A percentile compares a stretch with the other conserved stretches of the same genome.
phyloP scores from a whole-genome alignment of 2,888 invertebrate species.

The Amblyteles armatorius region DNA sequence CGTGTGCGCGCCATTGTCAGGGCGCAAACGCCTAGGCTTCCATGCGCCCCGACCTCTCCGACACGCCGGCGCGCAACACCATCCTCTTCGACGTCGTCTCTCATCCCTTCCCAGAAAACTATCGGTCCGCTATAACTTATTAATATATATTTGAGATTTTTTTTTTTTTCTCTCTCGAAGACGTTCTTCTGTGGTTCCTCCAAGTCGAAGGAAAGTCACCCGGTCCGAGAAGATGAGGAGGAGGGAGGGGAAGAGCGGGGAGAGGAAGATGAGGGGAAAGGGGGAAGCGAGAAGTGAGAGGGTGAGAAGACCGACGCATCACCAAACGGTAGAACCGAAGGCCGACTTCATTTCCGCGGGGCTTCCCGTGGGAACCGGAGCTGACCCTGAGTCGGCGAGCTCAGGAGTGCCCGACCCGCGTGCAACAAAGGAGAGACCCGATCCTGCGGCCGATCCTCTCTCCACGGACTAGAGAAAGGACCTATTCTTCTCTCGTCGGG shows the following conservation, averaged over 20 bases:
- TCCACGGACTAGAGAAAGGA: slow-evolving; percentile 68
- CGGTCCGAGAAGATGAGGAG: slow-evolving; percentile 32
- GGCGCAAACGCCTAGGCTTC: slow-evolving; percentile 67
- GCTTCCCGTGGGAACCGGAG: slow-evolving; percentile 72
- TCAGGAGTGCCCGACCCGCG: slow-evolving; percentile 48
- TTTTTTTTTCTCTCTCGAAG: slow-evolving; percentile 18
- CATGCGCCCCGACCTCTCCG: slow-evolving; percentile 62
- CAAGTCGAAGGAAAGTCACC: slow-evolving; percentile 63
- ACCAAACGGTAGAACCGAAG: slow-evolving; percentile 65
- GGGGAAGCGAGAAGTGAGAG: slow-evolving; percentile 42
- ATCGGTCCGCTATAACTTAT: slow-evolving; percentile 83
- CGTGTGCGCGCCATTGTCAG: slow-evolving; percentile 79
- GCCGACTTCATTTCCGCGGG: slow-evolving; percentile 70
- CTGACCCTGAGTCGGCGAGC: slow-evolving; percentile 70
- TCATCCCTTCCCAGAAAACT: slow-evolving; percentile 77
- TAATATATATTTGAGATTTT: slow-evolving; percentile 77
- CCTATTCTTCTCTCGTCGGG: slow-evolving; percentile 68
- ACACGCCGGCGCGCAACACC: slow-evolving; percentile 72
- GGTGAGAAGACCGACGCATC: slow-evolving; percentile 48
- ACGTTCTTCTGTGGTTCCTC: slow-evolving; percentile 41
- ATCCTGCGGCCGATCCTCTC: slow-evolving; percentile 68
- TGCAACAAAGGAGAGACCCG: slow-evolving; percentile 67
- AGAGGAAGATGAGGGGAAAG: slow-evolving; percentile 28
- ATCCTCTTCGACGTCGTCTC: slow-evolving; percentile 65
- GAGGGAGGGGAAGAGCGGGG: slow-evolving; percentile 24